Evolutionary conservation across 2,888 invertebrate genomes (phyloP).

Genomic region (Microctonus hyperodae): DNA sequence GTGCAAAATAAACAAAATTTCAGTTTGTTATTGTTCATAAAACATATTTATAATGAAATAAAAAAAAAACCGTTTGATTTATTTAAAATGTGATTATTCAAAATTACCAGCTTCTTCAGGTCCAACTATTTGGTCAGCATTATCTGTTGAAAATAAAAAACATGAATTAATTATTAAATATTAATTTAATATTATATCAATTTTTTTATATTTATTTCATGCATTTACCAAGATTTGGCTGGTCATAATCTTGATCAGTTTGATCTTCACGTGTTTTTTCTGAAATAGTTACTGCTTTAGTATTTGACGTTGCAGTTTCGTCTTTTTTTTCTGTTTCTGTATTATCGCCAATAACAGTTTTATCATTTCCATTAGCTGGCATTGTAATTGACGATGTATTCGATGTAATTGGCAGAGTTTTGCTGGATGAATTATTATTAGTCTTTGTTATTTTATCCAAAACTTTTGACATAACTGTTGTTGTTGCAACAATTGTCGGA

Average conservation of each 20-base stretch:
- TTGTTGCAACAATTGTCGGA: too few relatives aligned
- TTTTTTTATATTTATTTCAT: neutral
- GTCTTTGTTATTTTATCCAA: too few relatives aligned
- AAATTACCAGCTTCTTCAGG: neutral
- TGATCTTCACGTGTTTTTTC: conserved; percentile 37
- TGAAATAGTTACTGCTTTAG: conserved; percentile 32
- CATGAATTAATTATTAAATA: neutral
- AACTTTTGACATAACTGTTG: too few relatives aligned
- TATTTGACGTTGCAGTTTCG: neutral
- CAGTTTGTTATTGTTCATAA: too few relatives aligned
- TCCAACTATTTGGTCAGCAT: neutral
- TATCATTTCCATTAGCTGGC: neutral
- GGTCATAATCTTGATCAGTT: conserved; percentile 14
- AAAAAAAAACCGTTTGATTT: too few relatives aligned
- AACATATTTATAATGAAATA: too few relatives aligned
- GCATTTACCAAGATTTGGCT: neutral
- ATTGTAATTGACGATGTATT: too few relatives aligned
- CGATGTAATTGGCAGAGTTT: too few relatives aligned
- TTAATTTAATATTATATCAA: neutral
- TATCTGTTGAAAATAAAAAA: neutral
- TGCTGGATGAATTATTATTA: too few relatives aligned
- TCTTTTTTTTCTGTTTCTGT: neutral
- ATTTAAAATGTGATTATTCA: too few relatives aligned
- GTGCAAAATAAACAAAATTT: too few relatives aligned
- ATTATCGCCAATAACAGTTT: neutral